phyloP scores from a whole-genome alignment of 2,113 vertebrate species.

The Hirundichthys speculiger region DNA sequence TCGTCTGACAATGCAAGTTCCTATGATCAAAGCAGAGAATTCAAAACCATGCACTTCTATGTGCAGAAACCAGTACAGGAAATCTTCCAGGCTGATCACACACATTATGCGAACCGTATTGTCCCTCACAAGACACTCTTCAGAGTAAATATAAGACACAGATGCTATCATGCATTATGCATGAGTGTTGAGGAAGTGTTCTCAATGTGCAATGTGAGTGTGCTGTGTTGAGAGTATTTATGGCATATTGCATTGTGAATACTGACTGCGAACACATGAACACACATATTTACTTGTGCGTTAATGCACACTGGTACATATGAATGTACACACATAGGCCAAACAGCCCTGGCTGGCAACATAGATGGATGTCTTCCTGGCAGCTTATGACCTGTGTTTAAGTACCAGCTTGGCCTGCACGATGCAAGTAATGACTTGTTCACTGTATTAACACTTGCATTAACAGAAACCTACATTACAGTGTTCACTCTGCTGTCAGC shows the following conservation, averaged over 20 bases:
- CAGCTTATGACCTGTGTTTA: conserved; percentile 27
- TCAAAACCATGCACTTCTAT: background rate
- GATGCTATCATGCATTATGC: conserved; percentile 74
- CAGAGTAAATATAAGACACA: conserved; percentile 55
- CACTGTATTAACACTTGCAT: conserved; percentile 9
- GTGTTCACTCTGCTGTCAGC: conserved; percentile 1
- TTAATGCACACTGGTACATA: background rate
- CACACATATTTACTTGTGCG: conserved; percentile 28
- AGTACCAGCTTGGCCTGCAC: conserved; percentile 25
- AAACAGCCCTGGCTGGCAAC: conserved; percentile 10
- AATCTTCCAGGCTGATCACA: conserved; percentile 41
- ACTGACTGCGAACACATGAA: conserved; percentile 50
- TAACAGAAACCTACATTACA: conserved; percentile 30
- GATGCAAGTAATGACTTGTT: conserved; percentile 33
- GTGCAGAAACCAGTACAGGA: background rate
- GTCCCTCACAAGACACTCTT: conserved; percentile 51
- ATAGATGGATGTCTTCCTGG: conserved; percentile 30
- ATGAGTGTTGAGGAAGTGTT: conserved; percentile 68
- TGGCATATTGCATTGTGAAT: conserved; percentile 60
- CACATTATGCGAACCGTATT: conserved; percentile 50
- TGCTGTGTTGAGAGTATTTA: conserved; percentile 67
- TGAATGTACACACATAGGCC: background rate
- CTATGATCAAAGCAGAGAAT: too few relatives aligned
- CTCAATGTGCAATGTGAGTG: conserved; percentile 55
- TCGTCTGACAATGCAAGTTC: too few relatives aligned